phyloP scores from a whole-genome alignment of 2,113 vertebrate genomes.

The Neomonachus schauinslandi region DNA sequence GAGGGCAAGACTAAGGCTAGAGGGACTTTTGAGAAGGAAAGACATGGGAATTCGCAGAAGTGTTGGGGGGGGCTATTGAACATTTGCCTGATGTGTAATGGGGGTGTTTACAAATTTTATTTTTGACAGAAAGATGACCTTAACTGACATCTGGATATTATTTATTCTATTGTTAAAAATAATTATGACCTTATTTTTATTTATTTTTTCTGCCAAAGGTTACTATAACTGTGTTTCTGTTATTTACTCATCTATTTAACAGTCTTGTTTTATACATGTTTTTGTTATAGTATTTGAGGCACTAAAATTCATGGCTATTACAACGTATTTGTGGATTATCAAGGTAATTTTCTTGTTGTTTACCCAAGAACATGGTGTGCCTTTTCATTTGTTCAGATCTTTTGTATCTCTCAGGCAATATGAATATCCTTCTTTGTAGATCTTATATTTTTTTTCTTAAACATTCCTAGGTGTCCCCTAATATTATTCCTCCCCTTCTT shows the following conservation, averaged over 20 bases:
- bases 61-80: background rate
- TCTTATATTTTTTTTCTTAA: background rate
- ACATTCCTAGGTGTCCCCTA: background rate
- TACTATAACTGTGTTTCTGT: slow-evolving; percentile 6
- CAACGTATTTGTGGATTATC: background rate
- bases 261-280: background rate
- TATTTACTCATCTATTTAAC: background rate
- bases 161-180: slow-evolving; percentile 38
- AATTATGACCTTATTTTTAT: background rate
- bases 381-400: background rate
- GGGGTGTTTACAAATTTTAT: background rate
- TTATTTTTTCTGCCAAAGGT: background rate
- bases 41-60: background rate
- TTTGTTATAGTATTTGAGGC: background rate
- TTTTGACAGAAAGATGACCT: slow-evolving; percentile 42
- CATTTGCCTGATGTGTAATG: background rate
- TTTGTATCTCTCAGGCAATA: background rate
- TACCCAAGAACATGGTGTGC: background rate
- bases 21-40: background rate
- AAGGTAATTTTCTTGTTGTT: background rate
- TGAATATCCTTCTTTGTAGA: background rate
- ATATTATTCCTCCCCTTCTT: background rate
- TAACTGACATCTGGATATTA: slow-evolving; percentile 3
- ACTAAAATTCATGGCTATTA: slow-evolving; percentile 2
- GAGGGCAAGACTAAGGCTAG: background rate